Evolutionary conservation across 1,140 invertebrate genomes (phyloP).

Genomic region (Halictus rubicundus): DNA sequence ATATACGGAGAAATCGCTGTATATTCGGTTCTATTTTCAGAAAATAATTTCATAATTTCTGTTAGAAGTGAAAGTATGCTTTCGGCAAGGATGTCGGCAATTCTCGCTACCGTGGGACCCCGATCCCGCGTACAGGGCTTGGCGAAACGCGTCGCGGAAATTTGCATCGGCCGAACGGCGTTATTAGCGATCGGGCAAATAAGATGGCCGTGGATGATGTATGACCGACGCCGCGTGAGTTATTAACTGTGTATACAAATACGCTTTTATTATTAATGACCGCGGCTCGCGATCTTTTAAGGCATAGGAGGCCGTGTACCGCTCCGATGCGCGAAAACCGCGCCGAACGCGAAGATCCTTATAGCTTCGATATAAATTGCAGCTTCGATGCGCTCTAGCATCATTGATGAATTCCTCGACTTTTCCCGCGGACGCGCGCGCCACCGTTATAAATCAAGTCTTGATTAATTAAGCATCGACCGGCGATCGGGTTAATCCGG

Average conservation of each 20-base stretch:
- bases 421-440: constrained; percentile 9
- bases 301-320: not conserved
- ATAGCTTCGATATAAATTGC: constrained; percentile 22
- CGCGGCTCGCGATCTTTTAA: constrained; percentile 28
- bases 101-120: too few relatives aligned
- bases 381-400: not conserved
- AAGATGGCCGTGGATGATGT: constrained; percentile 34
- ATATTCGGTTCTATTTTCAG: too few relatives aligned
- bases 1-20: too few relatives aligned
- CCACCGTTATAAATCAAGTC: constrained; percentile 4
- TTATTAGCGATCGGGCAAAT: constrained; percentile 29
- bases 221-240: constrained; percentile 26
- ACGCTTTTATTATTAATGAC: constrained; percentile 43
- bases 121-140: too few relatives aligned
- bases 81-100: too few relatives aligned
- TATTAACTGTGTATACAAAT: constrained; percentile 46
- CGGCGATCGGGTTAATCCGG: constrained; percentile 3
- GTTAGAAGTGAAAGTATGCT: too few relatives aligned
- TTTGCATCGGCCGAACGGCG: not conserved
- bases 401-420: constrained; percentile 1
- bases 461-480: constrained; percentile 20
- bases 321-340: constrained; percentile 21
- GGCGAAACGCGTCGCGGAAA: not conserved
- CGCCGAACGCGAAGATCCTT: not conserved
- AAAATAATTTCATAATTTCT: too few relatives aligned